These are phyloP conservation scores for Lichenostomus cassidix DNA, from an alignment of 2,113 vertebrate genomes.

Conservation along the genomic window DNA sequence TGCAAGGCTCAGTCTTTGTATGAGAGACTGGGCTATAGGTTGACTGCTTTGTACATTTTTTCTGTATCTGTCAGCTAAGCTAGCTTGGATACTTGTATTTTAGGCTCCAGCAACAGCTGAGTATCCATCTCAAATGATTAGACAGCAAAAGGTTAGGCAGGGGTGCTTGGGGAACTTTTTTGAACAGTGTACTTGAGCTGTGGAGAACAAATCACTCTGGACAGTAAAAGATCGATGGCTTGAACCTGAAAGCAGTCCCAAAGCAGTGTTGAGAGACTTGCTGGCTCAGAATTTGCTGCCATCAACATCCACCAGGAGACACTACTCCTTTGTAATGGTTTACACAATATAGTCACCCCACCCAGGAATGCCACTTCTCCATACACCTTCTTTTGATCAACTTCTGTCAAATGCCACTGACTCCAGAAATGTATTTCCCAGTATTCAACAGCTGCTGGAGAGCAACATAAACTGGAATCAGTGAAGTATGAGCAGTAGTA, in stretches of 20 bases:
- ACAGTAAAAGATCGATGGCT: background rate
- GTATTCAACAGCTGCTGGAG: background rate
- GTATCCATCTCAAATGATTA: background rate
- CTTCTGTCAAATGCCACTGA: background rate
- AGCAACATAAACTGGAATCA: conserved; percentile 13
- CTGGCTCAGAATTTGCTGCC: background rate
- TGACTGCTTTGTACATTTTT: background rate
- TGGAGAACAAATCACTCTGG: background rate
- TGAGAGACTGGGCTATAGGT: background rate
- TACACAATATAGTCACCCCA: background rate
- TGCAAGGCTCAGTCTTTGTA: background rate
- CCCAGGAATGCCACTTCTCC: background rate
- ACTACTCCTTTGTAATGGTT: background rate
- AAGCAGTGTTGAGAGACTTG: background rate
- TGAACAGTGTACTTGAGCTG: background rate
- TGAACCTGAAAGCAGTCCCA: background rate
- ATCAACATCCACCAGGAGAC: background rate
- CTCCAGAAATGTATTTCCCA: conserved; percentile 1
- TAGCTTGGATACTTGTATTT: background rate
- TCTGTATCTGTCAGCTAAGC: background rate
- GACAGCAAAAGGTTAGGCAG: background rate
- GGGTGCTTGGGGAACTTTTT: background rate
- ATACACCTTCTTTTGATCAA: background rate
- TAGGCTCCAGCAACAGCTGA: background rate
- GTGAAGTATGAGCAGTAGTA: background rate